Evolutionary conservation across 2,113 vertebrate genomes (phyloP).

Genomic region (Oncorhynchus clarkii): DNA sequence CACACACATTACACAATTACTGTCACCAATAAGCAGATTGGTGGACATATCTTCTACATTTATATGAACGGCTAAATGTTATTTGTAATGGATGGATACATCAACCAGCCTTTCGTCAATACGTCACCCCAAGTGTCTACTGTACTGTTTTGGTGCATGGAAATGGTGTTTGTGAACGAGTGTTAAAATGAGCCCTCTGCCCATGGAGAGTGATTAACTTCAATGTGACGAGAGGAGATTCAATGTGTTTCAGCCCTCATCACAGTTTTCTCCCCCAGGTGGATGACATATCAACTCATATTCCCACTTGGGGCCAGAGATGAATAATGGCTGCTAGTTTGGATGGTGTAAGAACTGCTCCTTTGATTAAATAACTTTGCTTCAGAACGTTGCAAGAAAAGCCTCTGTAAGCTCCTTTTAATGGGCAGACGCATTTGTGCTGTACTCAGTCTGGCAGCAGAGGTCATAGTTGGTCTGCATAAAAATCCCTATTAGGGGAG

Average conservation of each 20-base stretch:
- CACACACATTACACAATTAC: background rate
- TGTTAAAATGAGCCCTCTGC: background rate
- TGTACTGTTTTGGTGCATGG: background rate
- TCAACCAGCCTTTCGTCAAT: background rate
- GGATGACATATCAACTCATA: slow-evolving; percentile 65
- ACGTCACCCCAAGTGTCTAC: too few species aligned
- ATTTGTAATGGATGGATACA: background rate
- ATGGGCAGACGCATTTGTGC: slow-evolving; percentile 76
- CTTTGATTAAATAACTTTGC: slow-evolving; percentile 80
- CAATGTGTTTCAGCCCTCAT: slow-evolving; percentile 36
- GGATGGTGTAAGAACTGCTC: slow-evolving; percentile 70
- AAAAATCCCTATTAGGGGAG: slow-evolving; percentile 77
- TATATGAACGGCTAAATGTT: background rate
- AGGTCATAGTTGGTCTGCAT: slow-evolving; percentile 76
- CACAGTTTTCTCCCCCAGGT: slow-evolving; percentile 64
- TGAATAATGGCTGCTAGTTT: slow-evolving; percentile 80
- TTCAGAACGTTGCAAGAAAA: slow-evolving; percentile 72
- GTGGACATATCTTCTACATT: background rate
- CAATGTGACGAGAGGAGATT: slow-evolving; percentile 31
- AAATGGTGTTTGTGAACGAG: background rate
- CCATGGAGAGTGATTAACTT: slow-evolving; percentile 26
- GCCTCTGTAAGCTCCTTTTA: slow-evolving; percentile 83
- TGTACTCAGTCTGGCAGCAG: slow-evolving; percentile 64
- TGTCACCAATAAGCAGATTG: too few species aligned
- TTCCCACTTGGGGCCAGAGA: slow-evolving; percentile 63